Conservation (phyloP, 1,140 invertebrate species). For the Ooceraea biroi region DNA sequence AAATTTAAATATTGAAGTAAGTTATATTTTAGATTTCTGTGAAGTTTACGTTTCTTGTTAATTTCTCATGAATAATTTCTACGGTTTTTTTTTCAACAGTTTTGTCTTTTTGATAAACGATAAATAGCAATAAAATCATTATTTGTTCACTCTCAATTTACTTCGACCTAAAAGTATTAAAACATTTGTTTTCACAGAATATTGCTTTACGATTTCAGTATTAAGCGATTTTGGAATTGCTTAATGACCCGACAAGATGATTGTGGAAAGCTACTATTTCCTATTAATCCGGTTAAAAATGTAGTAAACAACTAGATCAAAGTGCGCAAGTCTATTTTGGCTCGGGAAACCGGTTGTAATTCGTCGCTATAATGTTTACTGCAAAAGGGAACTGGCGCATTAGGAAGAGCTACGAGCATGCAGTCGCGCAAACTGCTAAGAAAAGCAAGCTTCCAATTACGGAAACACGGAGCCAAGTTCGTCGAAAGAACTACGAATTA, state of each 20-base stretch:
- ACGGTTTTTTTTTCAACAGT: too few species aligned
- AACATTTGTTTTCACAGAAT: too few species aligned
- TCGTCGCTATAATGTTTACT: conserved; percentile 40
- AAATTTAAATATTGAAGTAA: too few species aligned
- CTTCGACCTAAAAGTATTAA: too few species aligned
- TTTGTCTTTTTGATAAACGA: too few species aligned
- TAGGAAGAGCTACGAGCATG: conserved; percentile 34
- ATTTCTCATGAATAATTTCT: too few species aligned
- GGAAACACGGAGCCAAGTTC: conserved; percentile 44
- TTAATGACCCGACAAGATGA: not conserved
- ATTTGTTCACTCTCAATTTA: too few species aligned
- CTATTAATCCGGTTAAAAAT: conserved; percentile 29
- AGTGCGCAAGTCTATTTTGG: conserved; percentile 22
- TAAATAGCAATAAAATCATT: too few species aligned
- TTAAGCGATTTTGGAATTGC: not conserved
- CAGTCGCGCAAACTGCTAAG: conserved; percentile 40
- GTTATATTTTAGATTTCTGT: too few species aligned
- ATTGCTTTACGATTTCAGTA: not conserved
- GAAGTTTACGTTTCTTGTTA: too few species aligned
- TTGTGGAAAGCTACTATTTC: not conserved
- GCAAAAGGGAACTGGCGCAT: conserved; percentile 6
- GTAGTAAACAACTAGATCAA: conserved; percentile 39
- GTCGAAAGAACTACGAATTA: conserved; percentile 45
- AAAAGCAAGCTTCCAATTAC: conserved; percentile 48
- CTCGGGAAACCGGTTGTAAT: conserved; percentile 15